Conservation (phyloP, 2,888 invertebrate genomes). For the Halictus ligatus region DNA sequence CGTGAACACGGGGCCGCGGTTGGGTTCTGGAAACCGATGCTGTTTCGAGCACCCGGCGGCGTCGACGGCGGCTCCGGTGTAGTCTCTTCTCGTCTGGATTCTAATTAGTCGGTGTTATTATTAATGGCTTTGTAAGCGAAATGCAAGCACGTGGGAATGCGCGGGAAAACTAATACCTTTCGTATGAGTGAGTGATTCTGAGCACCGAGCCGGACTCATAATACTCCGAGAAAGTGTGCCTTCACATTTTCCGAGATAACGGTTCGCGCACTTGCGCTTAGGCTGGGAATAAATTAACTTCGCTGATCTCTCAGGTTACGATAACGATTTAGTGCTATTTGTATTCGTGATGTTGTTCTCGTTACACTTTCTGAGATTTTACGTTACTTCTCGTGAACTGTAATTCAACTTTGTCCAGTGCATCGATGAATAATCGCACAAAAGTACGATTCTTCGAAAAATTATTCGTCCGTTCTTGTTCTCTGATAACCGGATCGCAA, state of each 20-base stretch:
- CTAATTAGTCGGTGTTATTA: slow-evolving; percentile 23
- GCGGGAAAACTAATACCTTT: neutral
- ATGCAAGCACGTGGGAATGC: neutral
- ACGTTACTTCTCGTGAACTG: no score
- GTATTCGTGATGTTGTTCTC: neutral
- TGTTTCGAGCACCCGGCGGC: neutral
- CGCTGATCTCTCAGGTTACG: neutral
- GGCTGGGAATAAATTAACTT: neutral
- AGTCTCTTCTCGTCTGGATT: slow-evolving; percentile 10
- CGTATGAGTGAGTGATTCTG: neutral
- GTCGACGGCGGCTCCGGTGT: neutral
- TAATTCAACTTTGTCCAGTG: no score
- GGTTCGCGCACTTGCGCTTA: neutral
- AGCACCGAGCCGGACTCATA: neutral
- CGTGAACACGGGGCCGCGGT: slow-evolving; percentile 2
- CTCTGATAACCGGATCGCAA: no score
- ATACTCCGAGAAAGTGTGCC: slow-evolving; percentile 1
- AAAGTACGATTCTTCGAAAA: no score
- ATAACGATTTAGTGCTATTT: neutral
- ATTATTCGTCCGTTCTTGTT: no score
- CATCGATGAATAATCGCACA: no score
- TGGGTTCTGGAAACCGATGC: neutral
- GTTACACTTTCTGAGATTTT: no score
- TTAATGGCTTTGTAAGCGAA: slow-evolving; percentile 2
- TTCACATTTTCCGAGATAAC: neutral